Conservation (phyloP, 2,888 invertebrate species). For the Dyspetes luteomarginatus region DNA sequence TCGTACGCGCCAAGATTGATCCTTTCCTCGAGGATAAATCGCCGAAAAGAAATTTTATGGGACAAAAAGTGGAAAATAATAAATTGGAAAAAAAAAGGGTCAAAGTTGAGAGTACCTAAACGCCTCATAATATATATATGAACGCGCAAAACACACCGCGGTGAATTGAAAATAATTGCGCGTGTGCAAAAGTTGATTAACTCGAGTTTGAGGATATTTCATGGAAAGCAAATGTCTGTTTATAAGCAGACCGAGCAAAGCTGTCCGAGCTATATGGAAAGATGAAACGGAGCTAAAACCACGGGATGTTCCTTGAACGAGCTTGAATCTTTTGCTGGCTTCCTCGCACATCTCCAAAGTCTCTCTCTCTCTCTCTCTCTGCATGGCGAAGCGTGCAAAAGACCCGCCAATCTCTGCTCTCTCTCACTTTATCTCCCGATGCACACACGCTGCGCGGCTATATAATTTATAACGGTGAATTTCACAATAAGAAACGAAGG, state of each 20-base stretch:
- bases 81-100: too few relatives aligned
- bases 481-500: constrained; percentile 79
- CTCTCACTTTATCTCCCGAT: neutral
- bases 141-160: neutral
- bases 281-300: constrained; percentile 69
- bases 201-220: constrained; percentile 47
- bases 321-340: constrained; percentile 64
- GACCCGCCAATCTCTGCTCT: constrained; percentile 13
- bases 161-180: constrained; percentile 40
- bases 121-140: constrained; percentile 1
- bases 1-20: constrained; percentile 19
- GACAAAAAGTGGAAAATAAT: too few relatives aligned
- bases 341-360: constrained; percentile 50
- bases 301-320: constrained; percentile 61
- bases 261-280: constrained; percentile 37
- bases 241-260: too few relatives aligned
- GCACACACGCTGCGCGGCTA: constrained; percentile 38
- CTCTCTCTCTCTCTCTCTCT: too few relatives aligned
- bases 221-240: constrained; percentile 54
- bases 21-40: constrained; percentile 25
- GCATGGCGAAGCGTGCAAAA: constrained; percentile 25
- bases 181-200: constrained; percentile 55
- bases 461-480: constrained; percentile 76
- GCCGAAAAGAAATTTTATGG: too few relatives aligned
- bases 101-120: too few relatives aligned